phyloP scores from a whole-genome alignment of 2,888 invertebrate species.

The Globia sparganii region DNA sequence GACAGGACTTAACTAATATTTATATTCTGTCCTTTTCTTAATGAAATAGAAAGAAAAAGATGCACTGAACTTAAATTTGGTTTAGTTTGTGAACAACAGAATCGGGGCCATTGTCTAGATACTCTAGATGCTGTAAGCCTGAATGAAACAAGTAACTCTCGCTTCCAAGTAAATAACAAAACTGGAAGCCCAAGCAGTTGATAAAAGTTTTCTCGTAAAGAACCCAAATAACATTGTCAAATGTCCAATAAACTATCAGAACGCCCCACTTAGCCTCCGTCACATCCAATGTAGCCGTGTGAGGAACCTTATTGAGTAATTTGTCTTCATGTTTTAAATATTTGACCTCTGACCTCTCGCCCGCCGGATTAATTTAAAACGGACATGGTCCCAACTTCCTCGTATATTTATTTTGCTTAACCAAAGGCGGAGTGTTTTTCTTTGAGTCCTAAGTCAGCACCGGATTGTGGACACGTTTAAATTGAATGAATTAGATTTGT shows the following conservation, averaged over 20 bases:
- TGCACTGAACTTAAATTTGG: no score
- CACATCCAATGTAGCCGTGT: not conserved
- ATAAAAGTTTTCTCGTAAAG: constrained; percentile 1
- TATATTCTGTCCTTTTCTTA: no score
- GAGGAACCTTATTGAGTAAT: constrained; percentile 34
- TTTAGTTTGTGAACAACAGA: no score
- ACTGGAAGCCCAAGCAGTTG: not conserved
- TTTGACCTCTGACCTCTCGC: constrained; percentile 34
- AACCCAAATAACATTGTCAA: not conserved
- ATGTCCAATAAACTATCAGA: not conserved
- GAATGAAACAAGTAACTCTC: not conserved
- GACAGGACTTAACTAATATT: no score
- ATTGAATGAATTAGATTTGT: constrained; percentile 38
- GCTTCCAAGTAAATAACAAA: not conserved
- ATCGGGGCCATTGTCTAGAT: no score
- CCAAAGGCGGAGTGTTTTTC: constrained; percentile 32
- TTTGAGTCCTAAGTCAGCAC: constrained; percentile 55
- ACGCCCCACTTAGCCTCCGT: not conserved
- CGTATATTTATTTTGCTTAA: constrained; percentile 43
- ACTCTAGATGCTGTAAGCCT: not conserved
- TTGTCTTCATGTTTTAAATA: constrained; percentile 28
- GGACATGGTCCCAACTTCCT: constrained; percentile 21
- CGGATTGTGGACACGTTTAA: constrained; percentile 14
- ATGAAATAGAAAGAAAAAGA: no score
- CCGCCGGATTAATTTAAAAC: constrained; percentile 34